Base-by-base conservation (phyloP, 2,113 vertebrate species). In the Herpailurus yagouaroundi region DNA sequence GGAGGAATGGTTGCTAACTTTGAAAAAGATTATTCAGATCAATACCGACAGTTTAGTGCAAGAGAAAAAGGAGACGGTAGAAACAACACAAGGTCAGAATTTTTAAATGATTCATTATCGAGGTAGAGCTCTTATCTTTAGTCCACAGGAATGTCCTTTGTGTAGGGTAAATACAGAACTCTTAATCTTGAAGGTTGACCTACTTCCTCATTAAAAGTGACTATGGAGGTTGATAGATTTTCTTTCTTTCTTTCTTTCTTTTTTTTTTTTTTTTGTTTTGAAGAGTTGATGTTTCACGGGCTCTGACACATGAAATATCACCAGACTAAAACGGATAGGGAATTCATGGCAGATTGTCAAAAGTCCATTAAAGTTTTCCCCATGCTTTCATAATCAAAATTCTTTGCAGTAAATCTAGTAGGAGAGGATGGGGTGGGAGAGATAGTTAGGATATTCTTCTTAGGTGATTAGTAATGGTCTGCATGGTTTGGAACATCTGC, bases 1-100 rank as follows among this genome's bases (percentile, higher is more conserved):
- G 99, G 99, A 99, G 94, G 99, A 99, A 36, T 99, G 99, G 99
- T 98, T 99, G 97, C 97, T 95, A 83, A 99, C 99, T 1, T 98
- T 99, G 97, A 99, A 98, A 92, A 99, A 99, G 98, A 99, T 99
- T 84, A 99, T 99, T 97, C 99, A 99, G 98, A 99, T 99, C 98
- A 99, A 99, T 97, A 97, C 98, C 0, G 99, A 99, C 96, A 98
- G 98, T 96, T 89, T 98, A 98, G 79, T 98, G 97, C 99, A 99
- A 93, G 99, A 99, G 97, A 99, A 99, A 97, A 99, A 99, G 93
- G 99, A 99, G 89, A 83, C 98, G 0, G 98, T 99, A 95, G 99
- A 99, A 87, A 98, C 98, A 98, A 84, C 97, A 52, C 99, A 98
- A 98, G 99, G 99, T 99, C 85, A 96, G 97, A 94, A 94, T 96